Conservation (phyloP, 2,113 vertebrate species). For the Zosterops hypoxanthus region DNA sequence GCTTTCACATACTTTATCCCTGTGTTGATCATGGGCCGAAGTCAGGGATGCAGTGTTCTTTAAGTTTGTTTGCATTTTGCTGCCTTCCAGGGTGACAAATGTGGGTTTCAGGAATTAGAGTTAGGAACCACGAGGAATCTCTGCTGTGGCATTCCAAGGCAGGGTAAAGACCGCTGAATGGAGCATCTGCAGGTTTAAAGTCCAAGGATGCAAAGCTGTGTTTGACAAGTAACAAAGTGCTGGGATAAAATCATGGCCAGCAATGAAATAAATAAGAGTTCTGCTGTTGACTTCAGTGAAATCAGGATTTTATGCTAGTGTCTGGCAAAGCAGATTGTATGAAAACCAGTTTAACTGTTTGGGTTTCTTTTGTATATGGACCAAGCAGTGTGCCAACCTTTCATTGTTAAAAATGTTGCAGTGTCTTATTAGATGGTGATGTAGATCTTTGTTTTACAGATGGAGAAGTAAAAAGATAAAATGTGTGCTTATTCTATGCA, state of each 20-base stretch:
- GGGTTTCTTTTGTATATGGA: rapidly evolving
- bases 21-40: slow-evolving; percentile 41
- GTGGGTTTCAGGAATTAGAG: neutral
- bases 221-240: neutral
- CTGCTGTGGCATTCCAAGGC: neutral
- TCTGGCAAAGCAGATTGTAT: neutral
- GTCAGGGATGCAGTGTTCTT: slow-evolving; percentile 31
- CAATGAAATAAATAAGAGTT: neutral
- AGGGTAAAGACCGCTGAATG: neutral
- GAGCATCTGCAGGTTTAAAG: neutral
- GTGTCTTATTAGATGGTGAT: neutral
- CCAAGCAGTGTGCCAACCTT: neutral
- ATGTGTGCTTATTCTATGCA: neutral
- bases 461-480: neutral
- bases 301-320: neutral
- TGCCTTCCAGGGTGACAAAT: slow-evolving; percentile 11
- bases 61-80: neutral
- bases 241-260: neutral
- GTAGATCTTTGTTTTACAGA: neutral
- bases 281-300: neutral
- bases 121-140: neutral
- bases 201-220: neutral
- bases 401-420: neutral
- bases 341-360: neutral
- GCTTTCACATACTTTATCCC: neutral